Evolutionary conservation across 2,888 invertebrate species (phyloP), one percentile per base, ranked within the genome.

Genomic region (Helleia helle): DNA sequence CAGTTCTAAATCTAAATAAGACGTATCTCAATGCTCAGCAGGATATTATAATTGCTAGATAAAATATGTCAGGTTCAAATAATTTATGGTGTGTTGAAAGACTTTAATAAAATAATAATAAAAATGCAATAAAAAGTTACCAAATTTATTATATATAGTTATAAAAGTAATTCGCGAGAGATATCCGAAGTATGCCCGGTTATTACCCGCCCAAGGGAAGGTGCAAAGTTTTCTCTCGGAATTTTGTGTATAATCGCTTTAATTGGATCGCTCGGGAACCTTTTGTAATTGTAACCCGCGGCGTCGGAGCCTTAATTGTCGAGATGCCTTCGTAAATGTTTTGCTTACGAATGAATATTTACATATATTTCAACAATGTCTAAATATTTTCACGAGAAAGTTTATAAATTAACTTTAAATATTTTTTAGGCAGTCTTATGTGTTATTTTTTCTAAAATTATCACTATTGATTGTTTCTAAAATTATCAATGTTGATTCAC

Each of bases 181-280:
- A 69, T 62, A 79, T 80, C 59, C 66, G 52, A 67, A 64, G 83
- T 77, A 81, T 81, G 51, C 41, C 46, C 45, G 50, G 55, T 53
- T 57, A 58, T 46, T 30, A 48, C 43, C n/a, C 34, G 48, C 26
- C 52, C 56, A 55, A 56, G 52, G 66, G 66, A 68, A 63, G 68
- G 64, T 63, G 59, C 58, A 66, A 80, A 77, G 65, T 77, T 77
- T 67, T 66, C 65, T 68, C 56, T 61, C 56, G 77, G 80, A 75
- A 81, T 83, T 74, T 74, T 75, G 76, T 68, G 80, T 76, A 74
- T 76, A 73, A 76, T 67, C 71, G 80, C 71, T 80, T 83, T 83
- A 84, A 83, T 84, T 83, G 73, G 77, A 74, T 71, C 72, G 64
- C 65, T 61, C 59, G 66, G 59, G 77, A 71, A 79, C 73, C 79